A percentile compares a stretch with the other conserved stretches of the same genome.
These are phyloP conservation scores for Hypomesus transpacificus DNA, from an alignment of 2,113 vertebrate genomes.

Conservation along the genomic window DNA sequence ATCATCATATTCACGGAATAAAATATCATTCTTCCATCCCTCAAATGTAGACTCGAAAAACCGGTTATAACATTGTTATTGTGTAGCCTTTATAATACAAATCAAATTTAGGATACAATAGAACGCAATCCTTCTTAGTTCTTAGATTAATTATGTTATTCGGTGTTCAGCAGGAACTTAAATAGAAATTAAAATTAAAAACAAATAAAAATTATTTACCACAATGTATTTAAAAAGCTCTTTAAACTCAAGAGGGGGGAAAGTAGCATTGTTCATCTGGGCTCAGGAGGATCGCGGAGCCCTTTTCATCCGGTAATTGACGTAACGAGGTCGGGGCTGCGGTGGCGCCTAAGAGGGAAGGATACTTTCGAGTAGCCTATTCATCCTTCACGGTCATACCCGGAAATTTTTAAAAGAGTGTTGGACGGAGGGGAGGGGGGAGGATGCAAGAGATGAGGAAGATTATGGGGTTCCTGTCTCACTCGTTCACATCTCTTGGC, in stretches of 20 bases:
- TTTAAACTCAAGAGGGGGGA: conserved; percentile 45
- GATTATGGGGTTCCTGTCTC: conserved; percentile 17
- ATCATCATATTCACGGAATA: too few species aligned
- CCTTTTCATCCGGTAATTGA: conserved; percentile 55
- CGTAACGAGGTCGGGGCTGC: background rate
- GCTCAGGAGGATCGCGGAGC: conserved; percentile 44
- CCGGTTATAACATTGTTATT: too few species aligned
- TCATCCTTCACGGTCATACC: conserved; percentile 25
- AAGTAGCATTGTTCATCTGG: conserved; percentile 56
- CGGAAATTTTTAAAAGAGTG: conserved; percentile 9
- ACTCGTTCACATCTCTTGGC: too few species aligned
- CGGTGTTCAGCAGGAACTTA: too few species aligned
- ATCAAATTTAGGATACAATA: too few species aligned
- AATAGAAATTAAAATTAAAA: too few species aligned
- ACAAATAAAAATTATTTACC: too few species aligned
- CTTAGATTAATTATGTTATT: too few species aligned
- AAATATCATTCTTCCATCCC: too few species aligned
- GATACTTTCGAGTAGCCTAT: conserved; percentile 23
- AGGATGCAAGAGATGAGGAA: conserved; percentile 26
- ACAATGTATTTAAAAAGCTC: background rate
- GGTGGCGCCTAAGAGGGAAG: conserved; percentile 43
- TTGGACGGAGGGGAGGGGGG: conserved; percentile 20
- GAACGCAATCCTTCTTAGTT: too few species aligned
- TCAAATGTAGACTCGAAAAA: too few species aligned
- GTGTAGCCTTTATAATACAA: too few species aligned